Evolutionary conservation across 2,888 invertebrate species (phyloP).

Genomic region (Orthosia gothica): DNA sequence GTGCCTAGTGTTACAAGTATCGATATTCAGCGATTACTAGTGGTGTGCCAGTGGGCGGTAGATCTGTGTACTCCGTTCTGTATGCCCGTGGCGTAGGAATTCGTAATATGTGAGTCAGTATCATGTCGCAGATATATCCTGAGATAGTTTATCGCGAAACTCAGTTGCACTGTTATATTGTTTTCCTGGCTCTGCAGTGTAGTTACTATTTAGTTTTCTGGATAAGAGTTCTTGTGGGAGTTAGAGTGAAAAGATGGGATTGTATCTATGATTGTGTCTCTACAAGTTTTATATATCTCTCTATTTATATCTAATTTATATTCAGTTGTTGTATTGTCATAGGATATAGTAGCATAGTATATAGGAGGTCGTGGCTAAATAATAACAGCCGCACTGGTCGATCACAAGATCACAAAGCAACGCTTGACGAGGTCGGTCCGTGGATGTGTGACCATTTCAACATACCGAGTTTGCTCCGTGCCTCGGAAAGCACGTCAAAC

Average conservation of each 20-base stretch:
- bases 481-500: too few relatives aligned
- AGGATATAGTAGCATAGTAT: too few relatives aligned
- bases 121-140: conserved; percentile 55
- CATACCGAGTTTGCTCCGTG: too few relatives aligned
- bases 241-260: conserved; percentile 16
- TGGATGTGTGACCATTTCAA: too few relatives aligned
- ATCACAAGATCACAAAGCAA: too few relatives aligned
- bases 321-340: too few relatives aligned
- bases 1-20: conserved; percentile 28
- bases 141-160: conserved; percentile 63
- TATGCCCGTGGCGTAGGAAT: conserved; percentile 58
- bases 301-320: too few relatives aligned
- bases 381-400: too few relatives aligned
- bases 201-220: conserved; percentile 25
- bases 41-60: conserved; percentile 39
- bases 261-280: neutral
- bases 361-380: too few relatives aligned
- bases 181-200: conserved; percentile 46
- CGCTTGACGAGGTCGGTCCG: too few relatives aligned
- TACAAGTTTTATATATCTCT: neutral
- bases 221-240: conserved; percentile 9
- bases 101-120: conserved; percentile 68
- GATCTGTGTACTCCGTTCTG: conserved; percentile 42
- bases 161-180: conserved; percentile 58
- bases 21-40: conserved; percentile 64